Conservation (phyloP, 2,797 vertebrate species). For the Anabas testudineus region DNA sequence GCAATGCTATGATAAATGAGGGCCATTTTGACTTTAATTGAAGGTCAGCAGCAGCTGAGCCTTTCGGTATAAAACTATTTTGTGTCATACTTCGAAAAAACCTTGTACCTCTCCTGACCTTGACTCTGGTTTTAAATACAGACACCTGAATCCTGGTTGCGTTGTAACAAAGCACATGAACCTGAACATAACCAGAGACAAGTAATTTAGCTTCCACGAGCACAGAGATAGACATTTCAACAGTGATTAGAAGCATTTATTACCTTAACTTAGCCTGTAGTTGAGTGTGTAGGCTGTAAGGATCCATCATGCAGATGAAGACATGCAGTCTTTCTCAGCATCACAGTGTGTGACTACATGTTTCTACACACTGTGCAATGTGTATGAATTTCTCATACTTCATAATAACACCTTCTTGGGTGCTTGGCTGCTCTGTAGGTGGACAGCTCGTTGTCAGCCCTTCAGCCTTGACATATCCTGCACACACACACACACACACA, state of each 20-base stretch:
- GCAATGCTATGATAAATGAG: slow-evolving; percentile 52
- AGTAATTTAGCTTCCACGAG: background rate
- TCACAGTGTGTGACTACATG: slow-evolving; percentile 10
- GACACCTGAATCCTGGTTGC: slow-evolving; percentile 6
- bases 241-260: slow-evolving; percentile 32
- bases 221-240: background rate
- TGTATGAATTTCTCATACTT: slow-evolving; percentile 44
- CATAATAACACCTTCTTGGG: slow-evolving; percentile 44
- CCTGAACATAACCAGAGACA: background rate
- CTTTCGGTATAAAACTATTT: slow-evolving; percentile 50
- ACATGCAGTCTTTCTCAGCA: slow-evolving; percentile 20
- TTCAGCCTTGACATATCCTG: slow-evolving; percentile 49
- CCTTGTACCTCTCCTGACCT: slow-evolving; percentile 15
- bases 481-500: slow-evolving; percentile 17
- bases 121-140: slow-evolving; percentile 36
- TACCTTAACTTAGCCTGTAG: background rate
- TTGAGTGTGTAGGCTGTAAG: slow-evolving; percentile 13
- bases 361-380: slow-evolving; percentile 25
- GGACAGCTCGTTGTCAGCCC: slow-evolving; percentile 71
- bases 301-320: slow-evolving; percentile 61
- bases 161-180: slow-evolving; percentile 4
- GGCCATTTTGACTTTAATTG: slow-evolving; percentile 60
- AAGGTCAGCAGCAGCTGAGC: slow-evolving; percentile 51
- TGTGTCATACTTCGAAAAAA: slow-evolving; percentile 35
- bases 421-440: slow-evolving; percentile 64